Evolutionary conservation across 2,888 invertebrate species (phyloP).

Genomic region (Oasisia sp.): DNA sequence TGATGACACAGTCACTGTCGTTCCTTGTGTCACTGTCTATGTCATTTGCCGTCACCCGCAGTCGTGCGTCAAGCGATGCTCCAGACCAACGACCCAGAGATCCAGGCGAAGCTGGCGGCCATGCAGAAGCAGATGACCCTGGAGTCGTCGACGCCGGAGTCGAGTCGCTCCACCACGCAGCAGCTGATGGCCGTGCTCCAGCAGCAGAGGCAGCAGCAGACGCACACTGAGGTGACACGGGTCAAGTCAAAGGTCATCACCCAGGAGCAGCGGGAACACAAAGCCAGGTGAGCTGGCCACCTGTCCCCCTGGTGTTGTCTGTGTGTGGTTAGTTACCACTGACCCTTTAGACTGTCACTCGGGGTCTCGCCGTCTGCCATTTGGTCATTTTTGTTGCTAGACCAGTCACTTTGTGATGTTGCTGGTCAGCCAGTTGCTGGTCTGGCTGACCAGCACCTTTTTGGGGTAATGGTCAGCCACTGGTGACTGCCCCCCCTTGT

Average conservation of each 20-base stretch:
- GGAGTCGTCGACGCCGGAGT: constrained; percentile 23
- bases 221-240: constrained; percentile 14
- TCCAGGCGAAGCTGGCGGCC: constrained; percentile 89
- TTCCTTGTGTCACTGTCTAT: background rate
- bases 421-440: too few relatives aligned
- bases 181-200: constrained; percentile 23
- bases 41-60: constrained; percentile 61
- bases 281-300: constrained; percentile 52
- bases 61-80: constrained; percentile 92
- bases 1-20: background rate
- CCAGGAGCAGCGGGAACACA: constrained; percentile 63
- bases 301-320: background rate
- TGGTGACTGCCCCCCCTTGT: too few relatives aligned
- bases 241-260: constrained; percentile 43
- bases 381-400: too few relatives aligned
- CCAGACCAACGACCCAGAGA: constrained; percentile 90
- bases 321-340: too few relatives aligned
- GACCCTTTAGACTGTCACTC: background rate
- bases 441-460: too few relatives aligned
- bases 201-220: constrained; percentile 25
- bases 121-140: constrained; percentile 76
- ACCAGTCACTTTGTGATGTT: too few relatives aligned
- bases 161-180: background rate
- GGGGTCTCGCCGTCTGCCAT: too few relatives aligned
- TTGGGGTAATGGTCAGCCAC: too few relatives aligned